Base-by-base conservation (phyloP, 1,140 invertebrate genomes). In the Nephila pilipes region DNA sequence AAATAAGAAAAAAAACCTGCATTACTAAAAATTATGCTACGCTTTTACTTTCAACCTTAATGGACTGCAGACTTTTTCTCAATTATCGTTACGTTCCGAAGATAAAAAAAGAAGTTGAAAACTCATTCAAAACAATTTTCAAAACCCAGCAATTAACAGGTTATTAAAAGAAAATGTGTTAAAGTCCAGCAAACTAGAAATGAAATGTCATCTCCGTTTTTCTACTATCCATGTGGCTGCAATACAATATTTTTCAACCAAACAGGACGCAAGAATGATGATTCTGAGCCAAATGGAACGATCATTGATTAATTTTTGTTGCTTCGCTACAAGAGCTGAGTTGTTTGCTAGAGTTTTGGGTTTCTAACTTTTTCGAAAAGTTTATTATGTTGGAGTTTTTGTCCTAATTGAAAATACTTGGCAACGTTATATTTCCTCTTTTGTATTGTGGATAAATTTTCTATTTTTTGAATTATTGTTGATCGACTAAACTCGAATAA, bases 141-240 rank as follows among this genome's bases (percentile, higher is more conserved):
- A 75, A 75, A 81, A 46, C 18, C 18, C 16, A 81, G 79, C 80
- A 81, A 55, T 81, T 81, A 81, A 81, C 80, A 54, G 46, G 38
- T 54, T 81, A 54, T 55, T 81, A 81, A 81, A n/a, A n/a, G 38
- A 54, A 81, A 81, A 55, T 55, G 80, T 81, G 38, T 54, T 81
- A 81, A 55, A n/a, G 10, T 38, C 6, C 20, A 81, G 46, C 2
- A 25, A 81, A 54, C 38, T 38, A 55, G 38, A 81, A 81, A 55
- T 25, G 22, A 81, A 54, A 81, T 81, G 18, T 25, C 46, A 36
- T 55, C 38, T 75, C 20, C 29, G 14, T 14, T 16, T 3, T 29
- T 38, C 14, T 80, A 4, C 8, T 80, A 75, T 3, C 3, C 69
- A 18, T 36, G 16, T 36, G 16, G 69, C 69, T 18, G 32, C 25